Percentiles rank a stretch among this genome's conserved stretches.
These are phyloP conservation scores for Mixornis gularis DNA, from an alignment of 2,113 vertebrate species.

Conservation along the genomic window DNA sequence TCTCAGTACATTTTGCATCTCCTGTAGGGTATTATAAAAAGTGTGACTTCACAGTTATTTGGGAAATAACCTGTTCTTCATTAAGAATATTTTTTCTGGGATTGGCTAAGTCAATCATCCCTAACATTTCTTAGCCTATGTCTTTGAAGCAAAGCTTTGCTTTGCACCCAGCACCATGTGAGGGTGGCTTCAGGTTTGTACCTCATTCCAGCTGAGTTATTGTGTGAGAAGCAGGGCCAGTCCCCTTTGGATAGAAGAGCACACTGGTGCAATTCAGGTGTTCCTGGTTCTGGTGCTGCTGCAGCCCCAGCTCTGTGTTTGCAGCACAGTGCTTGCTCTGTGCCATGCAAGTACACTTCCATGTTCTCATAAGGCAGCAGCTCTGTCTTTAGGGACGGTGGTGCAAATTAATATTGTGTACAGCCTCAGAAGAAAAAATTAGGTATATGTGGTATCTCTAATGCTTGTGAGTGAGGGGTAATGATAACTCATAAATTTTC, in stretches of 20 bases:
- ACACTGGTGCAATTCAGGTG: not conserved
- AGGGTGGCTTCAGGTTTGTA: not conserved
- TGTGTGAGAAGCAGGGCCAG: not conserved
- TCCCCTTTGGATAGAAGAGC: not conserved
- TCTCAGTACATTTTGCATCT: not conserved
- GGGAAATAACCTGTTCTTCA: not conserved
- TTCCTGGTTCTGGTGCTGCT: not conserved
- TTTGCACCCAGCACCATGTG: not conserved
- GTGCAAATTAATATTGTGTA: not conserved
- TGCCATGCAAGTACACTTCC: fast-evolving
- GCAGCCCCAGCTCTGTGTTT: not conserved
- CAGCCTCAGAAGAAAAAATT: not conserved
- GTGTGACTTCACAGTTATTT: not conserved
- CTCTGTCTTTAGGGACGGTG: not conserved
- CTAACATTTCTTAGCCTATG: not conserved
- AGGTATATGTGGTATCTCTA: not conserved
- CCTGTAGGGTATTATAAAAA: not conserved
- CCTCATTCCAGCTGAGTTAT: fast-evolving
- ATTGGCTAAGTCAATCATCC: not conserved
- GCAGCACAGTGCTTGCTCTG: not conserved
- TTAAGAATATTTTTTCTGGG: not conserved
- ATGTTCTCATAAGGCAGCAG: not conserved
- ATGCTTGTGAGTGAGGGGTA: not conserved
- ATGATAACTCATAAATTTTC: not conserved
- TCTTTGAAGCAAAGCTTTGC: not conserved